These are phyloP conservation scores for Capreolus pygargus DNA, from an alignment of 2,113 vertebrate genomes.

Conservation along the genomic window DNA sequence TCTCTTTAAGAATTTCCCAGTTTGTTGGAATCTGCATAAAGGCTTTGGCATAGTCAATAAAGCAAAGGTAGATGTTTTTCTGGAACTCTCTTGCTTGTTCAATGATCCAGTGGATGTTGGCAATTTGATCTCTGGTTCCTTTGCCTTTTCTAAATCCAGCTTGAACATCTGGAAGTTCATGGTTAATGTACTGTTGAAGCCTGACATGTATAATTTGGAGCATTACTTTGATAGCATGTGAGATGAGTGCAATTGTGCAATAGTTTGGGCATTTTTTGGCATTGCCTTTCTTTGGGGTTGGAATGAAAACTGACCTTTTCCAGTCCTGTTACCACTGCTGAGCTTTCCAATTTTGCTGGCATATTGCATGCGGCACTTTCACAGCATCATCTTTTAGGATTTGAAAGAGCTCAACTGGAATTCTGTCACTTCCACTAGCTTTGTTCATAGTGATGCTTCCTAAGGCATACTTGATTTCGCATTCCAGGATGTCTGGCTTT, in stretches of 20 bases:
- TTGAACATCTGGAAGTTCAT: not conserved
- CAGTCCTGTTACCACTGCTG: not conserved
- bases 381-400: not conserved
- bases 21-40: not conserved
- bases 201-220: not conserved
- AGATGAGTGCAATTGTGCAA: not conserved
- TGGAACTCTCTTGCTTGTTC: not conserved
- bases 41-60: not conserved
- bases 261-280: not conserved
- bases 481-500: not conserved
- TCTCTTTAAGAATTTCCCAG: not conserved
- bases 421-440: not conserved
- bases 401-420: not conserved
- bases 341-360: not conserved
- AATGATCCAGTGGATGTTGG: not conserved
- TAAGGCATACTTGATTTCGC: not conserved
- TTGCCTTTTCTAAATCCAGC: not conserved
- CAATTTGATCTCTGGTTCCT: not conserved
- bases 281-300: not conserved
- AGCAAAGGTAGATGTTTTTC: not conserved
- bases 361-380: not conserved
- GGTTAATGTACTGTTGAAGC: not conserved
- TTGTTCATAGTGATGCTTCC: not conserved
- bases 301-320: not conserved
- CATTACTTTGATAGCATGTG: not conserved